Base-by-base conservation (phyloP, 64 coral and sea anemone genomes). In the Cladopsammia gracilis region DNA sequence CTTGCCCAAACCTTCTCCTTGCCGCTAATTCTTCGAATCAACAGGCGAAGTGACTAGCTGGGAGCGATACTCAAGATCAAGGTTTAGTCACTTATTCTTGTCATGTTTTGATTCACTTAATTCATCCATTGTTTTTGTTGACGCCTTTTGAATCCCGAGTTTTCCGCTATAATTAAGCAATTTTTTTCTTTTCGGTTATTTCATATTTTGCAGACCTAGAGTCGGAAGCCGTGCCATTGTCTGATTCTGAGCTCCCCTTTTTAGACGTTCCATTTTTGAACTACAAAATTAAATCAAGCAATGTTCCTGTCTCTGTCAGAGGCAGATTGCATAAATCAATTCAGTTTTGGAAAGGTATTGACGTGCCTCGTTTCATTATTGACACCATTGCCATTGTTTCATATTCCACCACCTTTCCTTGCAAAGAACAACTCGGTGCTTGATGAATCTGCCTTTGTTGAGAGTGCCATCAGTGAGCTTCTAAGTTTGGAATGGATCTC, bases 281-380 rank as follows among this genome's bases (percentile, higher is more conserved):
- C 16, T 82, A 88, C 10, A 62, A 93, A 23, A 9, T 60, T 62
- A 61, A 88, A 57, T 72, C 64, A 5, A 10, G 23, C 7, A 10
- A 20, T 42, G 53, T 46, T 44, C 14, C 4, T 47, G 24, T 19
- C 14, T 82, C 69, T 6, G 86, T 94, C 3, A 94, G 44, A 83
- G 92, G 86, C 9, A 78, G 64, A 51, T 57, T 94, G 51, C 20
- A n/a, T 19, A 73, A 48, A 82, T 6, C 76, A 23, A 19, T 94
- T 18, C 52, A 76, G 26, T 18, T 71, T 18, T 95, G 93, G 93
- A 45, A 77, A 14, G 48, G 70, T 61, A 73, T 83, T 75, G 51
- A 78, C 14, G 86, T 67, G 10, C 77, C 86, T 64, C 50, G 59
- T 11, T 86, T 86, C 47, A 54, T 1, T 54, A 6, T 6, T 54